Evolutionary conservation across 2,113 vertebrate species (phyloP).

Genomic region (Corynorhinus townsendii): DNA sequence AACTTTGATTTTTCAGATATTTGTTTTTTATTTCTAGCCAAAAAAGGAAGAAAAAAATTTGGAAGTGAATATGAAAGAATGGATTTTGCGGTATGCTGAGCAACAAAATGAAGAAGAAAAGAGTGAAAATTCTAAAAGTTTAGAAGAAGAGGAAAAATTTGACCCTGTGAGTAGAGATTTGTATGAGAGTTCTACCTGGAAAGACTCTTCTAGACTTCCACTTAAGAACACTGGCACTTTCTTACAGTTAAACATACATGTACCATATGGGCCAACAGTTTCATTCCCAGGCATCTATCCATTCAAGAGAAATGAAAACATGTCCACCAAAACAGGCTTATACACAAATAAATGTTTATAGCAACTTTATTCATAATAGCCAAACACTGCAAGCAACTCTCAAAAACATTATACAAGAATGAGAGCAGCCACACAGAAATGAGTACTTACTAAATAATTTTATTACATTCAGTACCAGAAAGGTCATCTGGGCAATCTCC

Average conservation of each 20-base stretch:
- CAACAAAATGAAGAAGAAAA: slow-evolving; percentile 90
- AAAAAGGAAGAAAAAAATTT: slow-evolving; percentile 75
- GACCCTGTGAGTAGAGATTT: slow-evolving; percentile 88
- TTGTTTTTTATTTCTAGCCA: slow-evolving; percentile 66
- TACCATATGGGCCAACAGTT: not conserved
- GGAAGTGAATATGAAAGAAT: slow-evolving; percentile 90
- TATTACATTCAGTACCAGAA: not conserved
- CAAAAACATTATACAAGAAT: not conserved
- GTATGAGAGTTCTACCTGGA: not conserved
- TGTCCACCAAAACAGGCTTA: not conserved
- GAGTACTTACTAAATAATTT: not conserved
- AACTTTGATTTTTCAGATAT: slow-evolving; percentile 29
- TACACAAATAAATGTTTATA: not conserved
- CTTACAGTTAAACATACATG: not conserved
- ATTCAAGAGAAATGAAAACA: not conserved
- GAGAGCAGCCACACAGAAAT: not conserved
- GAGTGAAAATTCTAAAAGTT: slow-evolving; percentile 74
- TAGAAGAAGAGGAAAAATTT: slow-evolving; percentile 87
- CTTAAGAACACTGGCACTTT: not conserved
- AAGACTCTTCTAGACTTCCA: not conserved
- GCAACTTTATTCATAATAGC: not conserved
- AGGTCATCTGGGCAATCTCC: not conserved
- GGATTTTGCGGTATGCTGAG: slow-evolving; percentile 93
- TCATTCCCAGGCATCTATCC: not conserved
- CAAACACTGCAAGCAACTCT: not conserved